Evolutionary conservation across 2,888 invertebrate genomes (phyloP).

Genomic region (Rhingia campestris): DNA sequence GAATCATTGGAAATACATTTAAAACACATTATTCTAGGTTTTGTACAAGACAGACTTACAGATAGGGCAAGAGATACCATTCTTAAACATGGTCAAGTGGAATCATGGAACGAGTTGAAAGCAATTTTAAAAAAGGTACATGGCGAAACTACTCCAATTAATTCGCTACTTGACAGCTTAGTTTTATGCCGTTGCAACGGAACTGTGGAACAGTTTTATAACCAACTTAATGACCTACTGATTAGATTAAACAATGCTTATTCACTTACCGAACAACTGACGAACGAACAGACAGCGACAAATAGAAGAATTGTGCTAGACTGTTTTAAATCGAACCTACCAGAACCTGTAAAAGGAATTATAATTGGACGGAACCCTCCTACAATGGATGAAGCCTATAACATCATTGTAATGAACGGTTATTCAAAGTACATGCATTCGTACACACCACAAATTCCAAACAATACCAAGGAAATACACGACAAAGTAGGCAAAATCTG

Average conservation of each 20-base stretch:
- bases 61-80: conserved; percentile 1
- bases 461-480: background rate
- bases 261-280: conserved; percentile 3
- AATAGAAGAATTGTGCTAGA: conserved; percentile 16
- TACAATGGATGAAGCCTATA: conserved; percentile 2
- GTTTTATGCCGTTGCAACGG: conserved; percentile 2
- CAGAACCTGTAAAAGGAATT: conserved; percentile 25
- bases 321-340: conserved; percentile 24
- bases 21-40: background rate
- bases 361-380: conserved; percentile 18
- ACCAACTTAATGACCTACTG: conserved; percentile 19
- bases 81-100: conserved; percentile 1
- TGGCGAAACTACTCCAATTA: conserved; percentile 1
- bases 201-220: conserved; percentile 16
- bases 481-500: conserved; percentile 7
- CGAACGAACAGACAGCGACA: background rate
- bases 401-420: conserved; percentile 6
- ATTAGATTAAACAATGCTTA: conserved; percentile 24
- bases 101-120: background rate
- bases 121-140: background rate
- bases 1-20: conserved; percentile 1
- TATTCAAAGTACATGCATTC: background rate
- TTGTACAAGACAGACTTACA: background rate
- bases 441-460: conserved; percentile 5
- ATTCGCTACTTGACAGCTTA: conserved; percentile 19